A percentile compares a stretch with the other conserved stretches of the same genome.
phyloP scores from a whole-genome alignment of 1,140 invertebrate species.

The Drosophila tropicalis region DNA sequence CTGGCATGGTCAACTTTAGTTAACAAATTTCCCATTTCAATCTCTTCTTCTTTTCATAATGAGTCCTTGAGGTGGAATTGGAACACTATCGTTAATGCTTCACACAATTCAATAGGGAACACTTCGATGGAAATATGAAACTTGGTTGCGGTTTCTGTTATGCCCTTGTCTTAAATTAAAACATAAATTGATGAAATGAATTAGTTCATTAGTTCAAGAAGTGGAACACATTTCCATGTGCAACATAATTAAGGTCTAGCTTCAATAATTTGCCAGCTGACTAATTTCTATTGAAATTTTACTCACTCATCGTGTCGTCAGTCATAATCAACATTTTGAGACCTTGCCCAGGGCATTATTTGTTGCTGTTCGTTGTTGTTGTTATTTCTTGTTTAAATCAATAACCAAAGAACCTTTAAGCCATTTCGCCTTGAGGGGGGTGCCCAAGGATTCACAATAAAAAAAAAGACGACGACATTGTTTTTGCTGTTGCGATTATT shows the following conservation, averaged over 20 bases:
- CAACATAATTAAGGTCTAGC: conserved; percentile 1
- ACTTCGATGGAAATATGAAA: no score
- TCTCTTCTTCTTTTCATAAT: no score
- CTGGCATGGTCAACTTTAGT: no score
- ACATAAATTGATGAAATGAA: not conserved
- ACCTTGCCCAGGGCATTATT: conserved; percentile 49
- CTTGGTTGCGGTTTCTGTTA: not conserved
- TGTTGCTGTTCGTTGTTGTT: conserved; percentile 23
- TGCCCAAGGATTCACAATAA: conserved; percentile 57
- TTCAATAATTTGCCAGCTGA: conserved; percentile 7
- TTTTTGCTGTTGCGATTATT: conserved; percentile 49
- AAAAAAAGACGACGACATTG: conserved; percentile 58
- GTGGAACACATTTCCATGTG: not conserved
- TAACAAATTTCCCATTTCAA: no score
- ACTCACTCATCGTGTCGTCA: conserved; percentile 23
- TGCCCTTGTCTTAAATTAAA: not conserved
- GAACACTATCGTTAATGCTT: no score
- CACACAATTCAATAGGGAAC: no score
- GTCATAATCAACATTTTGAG: conserved; percentile 58
- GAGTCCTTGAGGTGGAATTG: no score
- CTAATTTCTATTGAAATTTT: not conserved
- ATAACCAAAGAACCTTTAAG: conserved; percentile 54
- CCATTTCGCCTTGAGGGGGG: conserved; percentile 36
- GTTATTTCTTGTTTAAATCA: conserved; percentile 50
- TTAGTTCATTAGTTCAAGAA: not conserved